Evolutionary conservation across 2,797 vertebrate genomes (phyloP), one percentile per base, ranked within the genome.

Genomic region (Peromyscus eremicus): DNA sequence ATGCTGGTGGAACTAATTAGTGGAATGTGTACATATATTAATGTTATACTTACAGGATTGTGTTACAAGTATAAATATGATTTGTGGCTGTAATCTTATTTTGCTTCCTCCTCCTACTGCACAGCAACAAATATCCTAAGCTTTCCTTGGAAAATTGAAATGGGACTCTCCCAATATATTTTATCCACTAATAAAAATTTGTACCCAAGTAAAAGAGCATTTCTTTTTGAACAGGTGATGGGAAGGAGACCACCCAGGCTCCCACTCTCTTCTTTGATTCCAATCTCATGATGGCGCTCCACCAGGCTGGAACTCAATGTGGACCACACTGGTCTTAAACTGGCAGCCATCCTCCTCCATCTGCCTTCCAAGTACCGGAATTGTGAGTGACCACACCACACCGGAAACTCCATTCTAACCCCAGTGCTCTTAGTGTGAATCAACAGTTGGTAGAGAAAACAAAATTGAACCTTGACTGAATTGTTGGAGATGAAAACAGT

Each of bases 391-490:
- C 34, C 34, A 27, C 6, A 19, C 37, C 60, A 43, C 46, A n/a
- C 32, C 2, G 68, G 77, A 86, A 70, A 57, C 14, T 82, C 91
- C 94, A 21, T 77, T 97, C 94, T 46, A 91, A 95, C 8, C 62
- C 34, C 13, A 1, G 37, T 55, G 92, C 89, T 82, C 6, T 60
- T 46, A 37, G 49, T 79, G 82, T 79, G 82, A 85, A 71, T 76
- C 49, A 91, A 83, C n/a, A 75, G 40, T 49, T 92, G 73, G 57
- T 89, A 57, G 32, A 86, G 49, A 79, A 93, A 96, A 93, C n/a
- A 86, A 76, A 76, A 90, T 2, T 70, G 16, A 75, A 91, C 55
- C 75, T n/a, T 60, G 37, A 68, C 9, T 80, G 37, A 88, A 94
- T 29, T 95, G 43, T 21, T 92, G 62, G n/a, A 37, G 79, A 91